Evolutionary conservation across 1,140 invertebrate genomes (phyloP).

Genomic region (Drosophila willistoni): DNA sequence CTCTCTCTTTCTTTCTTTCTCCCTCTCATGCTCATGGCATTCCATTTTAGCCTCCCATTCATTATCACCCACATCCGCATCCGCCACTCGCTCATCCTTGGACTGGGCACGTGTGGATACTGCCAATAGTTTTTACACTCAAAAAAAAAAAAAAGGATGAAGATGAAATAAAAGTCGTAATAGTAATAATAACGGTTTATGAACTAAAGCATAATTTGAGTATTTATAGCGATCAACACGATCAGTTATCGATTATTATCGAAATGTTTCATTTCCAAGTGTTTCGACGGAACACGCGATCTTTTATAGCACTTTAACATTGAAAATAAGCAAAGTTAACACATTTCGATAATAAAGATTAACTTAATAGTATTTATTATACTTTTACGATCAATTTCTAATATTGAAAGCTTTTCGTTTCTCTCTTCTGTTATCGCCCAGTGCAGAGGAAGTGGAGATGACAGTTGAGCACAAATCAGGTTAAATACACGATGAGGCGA

Average conservation of each 20-base stretch:
- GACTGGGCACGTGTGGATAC: conserved; percentile 20
- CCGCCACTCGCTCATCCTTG: conserved; percentile 8
- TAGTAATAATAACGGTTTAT: no score
- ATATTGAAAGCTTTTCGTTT: not conserved
- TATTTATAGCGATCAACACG: no score
- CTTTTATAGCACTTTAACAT: no score
- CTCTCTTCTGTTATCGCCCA: conserved; percentile 9
- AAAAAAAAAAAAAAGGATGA: not conserved
- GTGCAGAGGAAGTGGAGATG: conserved; percentile 39
- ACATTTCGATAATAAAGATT: no score
- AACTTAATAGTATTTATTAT: no score
- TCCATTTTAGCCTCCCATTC: not conserved
- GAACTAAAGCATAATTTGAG: no score
- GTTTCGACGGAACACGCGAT: no score
- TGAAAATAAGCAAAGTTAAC: no score
- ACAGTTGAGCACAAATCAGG: conserved; percentile 67
- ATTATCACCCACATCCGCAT: conserved; percentile 10
- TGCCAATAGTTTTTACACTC: conserved; percentile 1
- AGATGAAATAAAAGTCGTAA: not conserved
- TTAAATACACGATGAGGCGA: conserved; percentile 65
- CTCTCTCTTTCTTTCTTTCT: not conserved
- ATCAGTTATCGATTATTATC: no score
- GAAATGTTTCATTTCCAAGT: no score
- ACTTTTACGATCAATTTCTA: not conserved
- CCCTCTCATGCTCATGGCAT: not conserved